A percentile compares a stretch with the other conserved stretches of the same genome.
Evolutionary conservation across 2,113 vertebrate genomes (phyloP).

Genomic region (Diphyllodes magnificus): DNA sequence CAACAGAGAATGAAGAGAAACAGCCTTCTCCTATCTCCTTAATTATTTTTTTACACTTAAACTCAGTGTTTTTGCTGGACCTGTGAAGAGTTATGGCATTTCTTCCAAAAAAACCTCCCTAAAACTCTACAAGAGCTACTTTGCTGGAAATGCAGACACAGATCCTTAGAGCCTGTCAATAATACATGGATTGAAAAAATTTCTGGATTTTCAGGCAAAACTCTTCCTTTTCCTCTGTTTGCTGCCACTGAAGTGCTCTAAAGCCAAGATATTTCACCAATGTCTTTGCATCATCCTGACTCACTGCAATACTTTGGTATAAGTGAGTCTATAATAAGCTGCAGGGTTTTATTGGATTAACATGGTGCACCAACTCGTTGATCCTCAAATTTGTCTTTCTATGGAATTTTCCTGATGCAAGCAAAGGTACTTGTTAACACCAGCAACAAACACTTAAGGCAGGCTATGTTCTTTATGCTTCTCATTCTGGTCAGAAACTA

Average conservation of each 20-base stretch:
- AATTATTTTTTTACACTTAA: not conserved
- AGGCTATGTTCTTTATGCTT: not conserved
- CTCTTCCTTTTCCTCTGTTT: not conserved
- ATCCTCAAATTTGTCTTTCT: not conserved
- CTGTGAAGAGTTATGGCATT: not conserved
- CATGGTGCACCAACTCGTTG: fast-evolving
- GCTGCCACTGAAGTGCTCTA: not conserved
- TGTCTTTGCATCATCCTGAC: not conserved
- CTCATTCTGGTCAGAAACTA: not conserved
- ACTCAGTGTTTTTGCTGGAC: not conserved
- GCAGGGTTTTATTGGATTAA: not conserved
- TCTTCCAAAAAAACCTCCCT: not conserved
- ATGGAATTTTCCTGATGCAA: not conserved
- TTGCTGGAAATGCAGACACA: not conserved
- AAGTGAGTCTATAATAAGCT: not conserved
- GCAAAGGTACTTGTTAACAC: not conserved
- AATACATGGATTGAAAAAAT: not conserved
- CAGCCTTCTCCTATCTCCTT: not conserved
- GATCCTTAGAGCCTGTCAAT: not conserved
- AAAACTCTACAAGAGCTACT: not conserved
- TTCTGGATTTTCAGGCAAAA: not conserved
- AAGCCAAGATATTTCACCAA: not conserved
- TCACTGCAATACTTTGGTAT: not conserved
- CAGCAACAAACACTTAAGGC: not conserved
- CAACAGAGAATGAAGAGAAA: not conserved